phyloP scores from a whole-genome alignment of 2,113 vertebrate species.

The Crotalus viridis region DNA sequence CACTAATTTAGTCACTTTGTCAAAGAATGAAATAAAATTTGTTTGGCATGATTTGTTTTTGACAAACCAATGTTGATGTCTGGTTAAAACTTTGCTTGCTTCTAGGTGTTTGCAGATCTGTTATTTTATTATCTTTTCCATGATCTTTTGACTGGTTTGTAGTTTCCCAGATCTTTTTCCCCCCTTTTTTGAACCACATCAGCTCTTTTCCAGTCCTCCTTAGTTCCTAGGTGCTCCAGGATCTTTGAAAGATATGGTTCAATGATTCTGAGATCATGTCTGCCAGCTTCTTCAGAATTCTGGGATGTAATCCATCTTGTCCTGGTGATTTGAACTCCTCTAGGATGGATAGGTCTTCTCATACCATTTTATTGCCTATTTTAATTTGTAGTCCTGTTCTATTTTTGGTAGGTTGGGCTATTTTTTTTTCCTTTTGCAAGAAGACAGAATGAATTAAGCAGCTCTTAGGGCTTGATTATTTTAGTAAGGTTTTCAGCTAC shows the following conservation, averaged over 20 bases:
- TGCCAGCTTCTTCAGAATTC: background rate
- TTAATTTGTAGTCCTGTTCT: background rate
- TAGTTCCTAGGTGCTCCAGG: background rate
- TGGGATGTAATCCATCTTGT: background rate
- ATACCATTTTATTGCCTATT: background rate
- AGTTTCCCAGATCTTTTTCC: background rate
- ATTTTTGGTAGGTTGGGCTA: background rate
- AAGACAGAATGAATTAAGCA: background rate
- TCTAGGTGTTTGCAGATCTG: background rate
- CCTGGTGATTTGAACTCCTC: background rate
- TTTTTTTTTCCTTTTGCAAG: background rate
- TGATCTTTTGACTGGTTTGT: background rate
- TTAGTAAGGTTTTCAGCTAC: background rate
- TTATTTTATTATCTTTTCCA: background rate
- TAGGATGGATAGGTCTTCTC: background rate
- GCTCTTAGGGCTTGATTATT: background rate
- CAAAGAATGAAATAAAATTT: background rate
- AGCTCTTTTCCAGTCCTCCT: background rate
- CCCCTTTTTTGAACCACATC: background rate
- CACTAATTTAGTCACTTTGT: background rate
- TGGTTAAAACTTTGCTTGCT: background rate
- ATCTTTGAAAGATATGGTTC: background rate
- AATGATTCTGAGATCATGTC: too few species aligned
- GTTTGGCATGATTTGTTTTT: background rate
- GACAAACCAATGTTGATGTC: background rate